Evolutionary conservation across 1,140 invertebrate genomes (phyloP).

Genomic region (Belonocnema kinseyi): DNA sequence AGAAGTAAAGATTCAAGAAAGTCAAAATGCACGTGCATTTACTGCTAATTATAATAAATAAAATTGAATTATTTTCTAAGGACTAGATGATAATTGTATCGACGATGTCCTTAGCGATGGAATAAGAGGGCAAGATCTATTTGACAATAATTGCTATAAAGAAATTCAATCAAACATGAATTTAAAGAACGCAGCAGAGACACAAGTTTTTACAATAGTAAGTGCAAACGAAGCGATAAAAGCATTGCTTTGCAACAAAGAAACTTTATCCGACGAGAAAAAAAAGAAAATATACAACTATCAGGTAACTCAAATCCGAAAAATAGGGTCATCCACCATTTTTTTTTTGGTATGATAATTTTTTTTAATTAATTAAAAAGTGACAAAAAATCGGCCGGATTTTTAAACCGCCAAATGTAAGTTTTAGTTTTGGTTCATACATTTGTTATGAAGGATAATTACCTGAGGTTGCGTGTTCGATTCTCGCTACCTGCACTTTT

Average conservation of each 20-base stretch:
- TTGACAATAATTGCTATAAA: constrained; percentile 72
- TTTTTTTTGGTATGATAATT: too few species aligned
- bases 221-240: constrained; percentile 71
- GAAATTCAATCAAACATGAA: constrained; percentile 67
- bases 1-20: too few species aligned
- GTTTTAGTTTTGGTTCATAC: too few species aligned
- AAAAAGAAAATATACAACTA: constrained; percentile 66
- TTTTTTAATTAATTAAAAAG: too few species aligned
- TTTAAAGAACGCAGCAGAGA: constrained; percentile 56
- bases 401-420: too few species aligned
- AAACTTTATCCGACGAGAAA: constrained; percentile 75
- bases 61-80: constrained; percentile 52
- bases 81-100: constrained; percentile 70
- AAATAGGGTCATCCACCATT: not conserved
- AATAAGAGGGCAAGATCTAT: constrained; percentile 69
- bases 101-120: constrained; percentile 75
- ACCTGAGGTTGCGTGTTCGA: too few species aligned
- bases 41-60: constrained; percentile 31
- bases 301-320: constrained; percentile 53
- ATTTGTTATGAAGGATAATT: too few species aligned
- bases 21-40: too few species aligned
- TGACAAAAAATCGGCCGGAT: too few species aligned
- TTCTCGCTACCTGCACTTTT: too few species aligned
- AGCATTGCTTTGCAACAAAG: constrained; percentile 75
- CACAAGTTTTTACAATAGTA: constrained; percentile 52